phyloP scores from a whole-genome alignment of 1,140 invertebrate genomes.

The Eumaeus atala region DNA sequence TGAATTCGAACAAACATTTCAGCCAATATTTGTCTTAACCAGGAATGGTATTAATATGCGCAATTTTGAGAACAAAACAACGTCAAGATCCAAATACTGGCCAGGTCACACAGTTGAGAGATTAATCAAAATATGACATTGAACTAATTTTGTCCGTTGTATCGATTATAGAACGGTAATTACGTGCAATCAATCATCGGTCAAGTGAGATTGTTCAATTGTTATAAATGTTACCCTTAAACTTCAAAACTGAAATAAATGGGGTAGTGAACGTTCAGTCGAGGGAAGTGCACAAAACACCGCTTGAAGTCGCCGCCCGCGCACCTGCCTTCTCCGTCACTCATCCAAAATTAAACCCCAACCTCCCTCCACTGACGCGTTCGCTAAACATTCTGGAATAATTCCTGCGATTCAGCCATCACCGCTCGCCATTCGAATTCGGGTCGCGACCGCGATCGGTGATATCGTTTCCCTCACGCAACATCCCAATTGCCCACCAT shows the following conservation, averaged over 20 bases:
- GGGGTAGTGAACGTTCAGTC: conserved; percentile 35
- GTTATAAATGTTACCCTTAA: conserved; percentile 30
- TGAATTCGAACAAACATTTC: conserved; percentile 5
- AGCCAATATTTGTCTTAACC: background rate
- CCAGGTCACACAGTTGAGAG: conserved; percentile 20
- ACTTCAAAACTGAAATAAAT: conserved; percentile 17
- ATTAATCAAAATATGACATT: conserved; percentile 14
- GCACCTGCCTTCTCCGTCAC: conserved; percentile 72
- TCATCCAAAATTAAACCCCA: conserved; percentile 73
- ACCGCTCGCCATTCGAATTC: conserved; percentile 71
- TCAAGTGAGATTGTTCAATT: conserved; percentile 41
- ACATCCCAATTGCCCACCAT: conserved; percentile 72
- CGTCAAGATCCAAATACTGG: conserved; percentile 15
- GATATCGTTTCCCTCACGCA: conserved; percentile 54
- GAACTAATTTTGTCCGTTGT: conserved; percentile 25
- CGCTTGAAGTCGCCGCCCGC: conserved; percentile 62
- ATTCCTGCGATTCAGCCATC: conserved; percentile 67
- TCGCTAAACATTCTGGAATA: conserved; percentile 71
- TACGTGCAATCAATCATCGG: conserved; percentile 35
- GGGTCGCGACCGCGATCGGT: conserved; percentile 70
- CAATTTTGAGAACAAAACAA: background rate
- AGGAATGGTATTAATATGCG: background rate
- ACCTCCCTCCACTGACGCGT: conserved; percentile 63
- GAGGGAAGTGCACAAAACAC: conserved; percentile 44
- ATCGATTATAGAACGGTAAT: conserved; percentile 36